Conservation (phyloP, 2,797 vertebrate genomes). For the Pangasius mekongensis region DNA sequence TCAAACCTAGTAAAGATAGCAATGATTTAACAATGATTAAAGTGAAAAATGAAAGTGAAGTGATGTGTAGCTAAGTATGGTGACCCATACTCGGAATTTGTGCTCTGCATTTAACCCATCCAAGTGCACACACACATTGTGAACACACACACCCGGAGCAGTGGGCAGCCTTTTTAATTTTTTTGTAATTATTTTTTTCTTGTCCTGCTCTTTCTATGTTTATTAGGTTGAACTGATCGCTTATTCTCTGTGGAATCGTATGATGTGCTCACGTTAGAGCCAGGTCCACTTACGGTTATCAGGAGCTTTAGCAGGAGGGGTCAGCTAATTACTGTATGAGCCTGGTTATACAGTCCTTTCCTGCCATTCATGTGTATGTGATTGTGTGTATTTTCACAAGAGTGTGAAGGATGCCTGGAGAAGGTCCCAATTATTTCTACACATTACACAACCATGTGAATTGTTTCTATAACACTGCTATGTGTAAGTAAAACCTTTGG, state of each 20-base stretch:
- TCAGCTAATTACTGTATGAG: neutral
- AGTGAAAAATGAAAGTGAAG: no score
- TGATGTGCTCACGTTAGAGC: no score
- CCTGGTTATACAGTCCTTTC: constrained; percentile 40
- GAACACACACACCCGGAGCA: no score
- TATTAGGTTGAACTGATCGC: neutral
- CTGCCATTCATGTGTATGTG: constrained; percentile 6
- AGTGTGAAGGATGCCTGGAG: constrained; percentile 1
- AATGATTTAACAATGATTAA: neutral
- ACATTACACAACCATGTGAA: constrained; percentile 18
- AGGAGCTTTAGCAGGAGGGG: neutral
- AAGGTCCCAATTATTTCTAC: constrained; percentile 23
- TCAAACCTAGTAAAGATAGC: neutral
- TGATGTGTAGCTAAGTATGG: no score
- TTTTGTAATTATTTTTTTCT: no score
- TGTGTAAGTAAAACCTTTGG: neutral
- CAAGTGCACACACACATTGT: no score
- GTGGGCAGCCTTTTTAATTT: no score
- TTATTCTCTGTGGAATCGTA: neutral
- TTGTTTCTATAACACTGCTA: neutral
- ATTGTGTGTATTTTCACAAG: constrained; percentile 21
- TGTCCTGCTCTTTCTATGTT: neutral
- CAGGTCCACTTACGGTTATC: neutral
- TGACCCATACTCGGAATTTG: no score
- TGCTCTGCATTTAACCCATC: no score